phyloP scores from a whole-genome alignment of 2,113 vertebrate genomes.

The Hipposideros armiger region DNA sequence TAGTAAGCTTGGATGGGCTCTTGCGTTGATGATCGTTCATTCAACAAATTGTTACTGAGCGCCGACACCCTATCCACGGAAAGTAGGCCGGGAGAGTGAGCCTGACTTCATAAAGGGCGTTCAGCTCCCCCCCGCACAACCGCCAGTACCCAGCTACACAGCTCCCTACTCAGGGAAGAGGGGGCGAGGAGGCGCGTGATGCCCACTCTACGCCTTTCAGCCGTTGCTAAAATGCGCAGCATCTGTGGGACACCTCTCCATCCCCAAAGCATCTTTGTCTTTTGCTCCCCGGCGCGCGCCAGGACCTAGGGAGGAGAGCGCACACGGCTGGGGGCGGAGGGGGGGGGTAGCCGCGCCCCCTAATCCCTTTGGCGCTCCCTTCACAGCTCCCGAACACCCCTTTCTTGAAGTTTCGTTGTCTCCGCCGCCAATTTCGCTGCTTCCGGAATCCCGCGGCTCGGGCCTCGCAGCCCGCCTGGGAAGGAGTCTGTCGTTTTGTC shows the following conservation, averaged over 20 bases:
- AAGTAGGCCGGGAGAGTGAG: background rate
- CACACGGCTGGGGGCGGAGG: background rate
- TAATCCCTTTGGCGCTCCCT: background rate
- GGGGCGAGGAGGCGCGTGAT: background rate
- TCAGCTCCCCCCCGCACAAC: background rate
- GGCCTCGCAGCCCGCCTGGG: conserved; percentile 10
- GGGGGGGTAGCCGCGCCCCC: background rate
- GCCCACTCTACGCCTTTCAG: background rate
- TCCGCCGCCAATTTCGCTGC: conserved; percentile 68
- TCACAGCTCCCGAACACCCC: background rate
- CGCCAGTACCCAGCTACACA: background rate
- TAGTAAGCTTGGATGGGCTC: background rate
- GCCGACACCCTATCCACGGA: background rate
- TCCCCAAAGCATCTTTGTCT: background rate
- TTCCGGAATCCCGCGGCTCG: conserved; percentile 61
- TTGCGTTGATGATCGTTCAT: background rate
- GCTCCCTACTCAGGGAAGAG: background rate
- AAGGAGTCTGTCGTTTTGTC: conserved; percentile 56
- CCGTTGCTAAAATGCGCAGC: background rate
- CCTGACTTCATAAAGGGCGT: background rate
- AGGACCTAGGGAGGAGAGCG: background rate
- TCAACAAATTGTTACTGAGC: background rate
- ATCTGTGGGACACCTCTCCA: background rate
- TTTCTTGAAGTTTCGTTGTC: conserved; percentile 81
- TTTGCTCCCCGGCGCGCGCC: background rate